Percentiles rank a stretch among this genome's conserved stretches.
Evolutionary conservation across 2,113 vertebrate species (phyloP).

Genomic region (Machaerirhynchus nigripectus): DNA sequence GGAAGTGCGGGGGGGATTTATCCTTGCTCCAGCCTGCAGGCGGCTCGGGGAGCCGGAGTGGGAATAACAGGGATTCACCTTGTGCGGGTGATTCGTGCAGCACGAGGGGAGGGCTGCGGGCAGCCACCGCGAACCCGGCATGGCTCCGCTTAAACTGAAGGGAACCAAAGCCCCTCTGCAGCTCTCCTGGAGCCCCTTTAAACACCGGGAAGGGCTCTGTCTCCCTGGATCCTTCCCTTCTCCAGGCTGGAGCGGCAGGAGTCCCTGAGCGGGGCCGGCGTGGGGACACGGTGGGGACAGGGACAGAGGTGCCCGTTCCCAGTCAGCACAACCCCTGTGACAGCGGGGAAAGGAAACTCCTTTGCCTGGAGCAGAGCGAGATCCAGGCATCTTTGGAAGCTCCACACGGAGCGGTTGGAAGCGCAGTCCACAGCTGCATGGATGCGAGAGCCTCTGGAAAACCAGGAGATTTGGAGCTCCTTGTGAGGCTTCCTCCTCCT

Average conservation of each 20-base stretch:
- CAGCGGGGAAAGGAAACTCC: background rate
- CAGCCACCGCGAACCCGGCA: accelerated
- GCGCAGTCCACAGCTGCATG: background rate
- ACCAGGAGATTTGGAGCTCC: background rate
- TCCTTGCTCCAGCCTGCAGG: background rate
- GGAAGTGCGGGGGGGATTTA: background rate
- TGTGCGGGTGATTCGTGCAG: accelerated
- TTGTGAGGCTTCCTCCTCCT: background rate
- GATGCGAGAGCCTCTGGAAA: background rate
- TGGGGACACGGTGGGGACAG: background rate
- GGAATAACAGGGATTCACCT: background rate
- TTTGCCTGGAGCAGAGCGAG: accelerated
- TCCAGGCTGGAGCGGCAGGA: background rate
- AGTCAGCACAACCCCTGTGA: accelerated
- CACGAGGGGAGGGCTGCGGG: background rate
- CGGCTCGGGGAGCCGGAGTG: accelerated
- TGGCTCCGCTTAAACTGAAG: accelerated
- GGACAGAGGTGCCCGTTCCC: background rate
- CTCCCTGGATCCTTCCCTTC: background rate
- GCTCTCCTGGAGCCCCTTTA: background rate
- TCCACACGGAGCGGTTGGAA: background rate
- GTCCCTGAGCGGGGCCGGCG: background rate
- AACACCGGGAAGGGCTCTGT: background rate
- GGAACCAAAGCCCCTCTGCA: no score
- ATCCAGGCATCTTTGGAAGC: background rate